Percentiles rank a stretch among this genome's conserved stretches.
Evolutionary conservation across 2,113 vertebrate genomes (phyloP).

Genomic region (Boulengeromyrus knoepffleri): DNA sequence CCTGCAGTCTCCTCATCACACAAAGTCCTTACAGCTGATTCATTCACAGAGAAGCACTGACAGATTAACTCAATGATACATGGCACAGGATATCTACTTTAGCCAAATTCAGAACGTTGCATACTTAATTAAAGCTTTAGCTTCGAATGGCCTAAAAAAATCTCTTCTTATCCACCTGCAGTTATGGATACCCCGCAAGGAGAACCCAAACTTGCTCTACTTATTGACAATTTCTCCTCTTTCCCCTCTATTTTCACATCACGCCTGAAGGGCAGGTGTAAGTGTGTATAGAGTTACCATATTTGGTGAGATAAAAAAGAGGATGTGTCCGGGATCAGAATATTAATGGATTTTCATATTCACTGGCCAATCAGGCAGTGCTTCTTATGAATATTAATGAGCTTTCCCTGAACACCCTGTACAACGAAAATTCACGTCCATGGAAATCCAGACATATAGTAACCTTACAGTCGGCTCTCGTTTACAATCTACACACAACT

Average conservation of each 20-base stretch:
- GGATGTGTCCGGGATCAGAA: too few species aligned
- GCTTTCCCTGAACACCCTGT: too few species aligned
- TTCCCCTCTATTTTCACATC: background rate
- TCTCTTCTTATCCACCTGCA: background rate
- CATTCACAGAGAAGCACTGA: background rate
- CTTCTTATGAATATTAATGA: too few species aligned
- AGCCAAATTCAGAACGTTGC: background rate
- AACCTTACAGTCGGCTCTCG: too few species aligned
- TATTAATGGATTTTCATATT: too few species aligned
- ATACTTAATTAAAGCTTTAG: background rate
- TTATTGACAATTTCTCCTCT: background rate
- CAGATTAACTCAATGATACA: background rate
- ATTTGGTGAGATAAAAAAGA: too few species aligned
- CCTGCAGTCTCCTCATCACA: background rate
- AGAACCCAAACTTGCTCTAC: background rate
- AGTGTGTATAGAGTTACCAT: background rate
- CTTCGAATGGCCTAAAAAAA: background rate
- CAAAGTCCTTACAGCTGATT: background rate
- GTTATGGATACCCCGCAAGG: background rate
- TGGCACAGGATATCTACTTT: background rate
- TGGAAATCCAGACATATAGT: too few species aligned
- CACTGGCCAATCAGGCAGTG: too few species aligned
- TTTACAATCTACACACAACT: too few species aligned
- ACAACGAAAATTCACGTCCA: too few species aligned
- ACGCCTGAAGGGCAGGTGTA: background rate